Evolutionary conservation across 1,140 invertebrate genomes (phyloP).

Genomic region (Macrobrachium nipponense): DNA sequence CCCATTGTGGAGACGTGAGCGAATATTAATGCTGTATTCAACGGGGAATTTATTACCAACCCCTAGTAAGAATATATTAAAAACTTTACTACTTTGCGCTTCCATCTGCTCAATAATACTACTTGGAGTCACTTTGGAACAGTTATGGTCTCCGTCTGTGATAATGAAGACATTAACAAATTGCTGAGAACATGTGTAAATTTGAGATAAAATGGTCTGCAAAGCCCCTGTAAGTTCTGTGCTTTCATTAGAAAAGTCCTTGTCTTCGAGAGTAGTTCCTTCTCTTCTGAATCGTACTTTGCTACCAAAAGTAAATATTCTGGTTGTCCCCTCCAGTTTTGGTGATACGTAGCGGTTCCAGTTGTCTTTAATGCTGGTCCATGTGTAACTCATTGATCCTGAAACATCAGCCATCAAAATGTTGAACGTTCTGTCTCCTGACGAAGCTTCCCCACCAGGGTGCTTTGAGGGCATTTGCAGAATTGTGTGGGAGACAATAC

Average conservation of each 20-base stretch:
- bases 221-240: slow-evolving; percentile 13
- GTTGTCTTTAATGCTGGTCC: neutral
- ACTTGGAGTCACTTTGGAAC: neutral
- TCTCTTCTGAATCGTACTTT: neutral
- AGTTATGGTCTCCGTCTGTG: slow-evolving; percentile 51
- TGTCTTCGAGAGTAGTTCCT: neutral
- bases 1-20: slow-evolving; percentile 54
- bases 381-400: slow-evolving; percentile 37
- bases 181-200: slow-evolving; percentile 9
- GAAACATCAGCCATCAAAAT: slow-evolving; percentile 56
- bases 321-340: slow-evolving; percentile 13
- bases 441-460: neutral
- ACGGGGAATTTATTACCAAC: slow-evolving; percentile 48
- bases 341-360: slow-evolving; percentile 51
- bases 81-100: slow-evolving; percentile 5
- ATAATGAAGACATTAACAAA: slow-evolving; percentile 33
- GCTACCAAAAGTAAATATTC: neutral
- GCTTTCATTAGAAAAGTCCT: neutral
- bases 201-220: neutral
- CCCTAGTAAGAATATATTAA: slow-evolving; percentile 50
- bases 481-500: too few relatives aligned
- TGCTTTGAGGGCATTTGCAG: too few relatives aligned
- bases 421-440: slow-evolving; percentile 2
- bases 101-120: slow-evolving; percentile 7
- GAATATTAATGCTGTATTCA: slow-evolving; percentile 50